Evolutionary conservation across 2,113 vertebrate species (phyloP), one percentile per base, ranked within the genome.

Genomic region (Urocynchramus pylzowi): DNA sequence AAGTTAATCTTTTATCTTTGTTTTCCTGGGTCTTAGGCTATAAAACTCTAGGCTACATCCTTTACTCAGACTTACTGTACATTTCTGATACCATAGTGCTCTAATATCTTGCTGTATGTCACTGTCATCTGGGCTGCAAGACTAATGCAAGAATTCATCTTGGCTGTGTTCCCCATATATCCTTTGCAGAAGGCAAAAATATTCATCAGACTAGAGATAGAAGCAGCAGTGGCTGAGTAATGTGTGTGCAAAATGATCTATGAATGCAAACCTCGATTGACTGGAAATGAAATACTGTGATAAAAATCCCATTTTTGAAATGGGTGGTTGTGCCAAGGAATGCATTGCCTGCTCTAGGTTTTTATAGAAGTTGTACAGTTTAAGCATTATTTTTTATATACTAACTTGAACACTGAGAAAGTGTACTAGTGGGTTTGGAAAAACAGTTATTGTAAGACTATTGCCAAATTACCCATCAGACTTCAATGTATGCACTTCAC

Each of bases 301-400:
- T 96, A 94, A 96, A 96, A 96, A 93, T 92, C 90, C 88, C 76
- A 94, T 92, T 95, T 97, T 67, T 87, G 30, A 90, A 96, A 78
- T 57, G 53, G 71, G 44, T 2, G 21, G 53, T 94, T 71, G 37
- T 84, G 64, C 61, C 80, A 75, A 77, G 28, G 63, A 95, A 57
- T 35, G 52, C 56, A 41, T 60, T 93, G 68, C 67, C 82, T 77
- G 59, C 67, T 93, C 42, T 45, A 26, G 42, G 67, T 24, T 87
- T 96, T 93, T 93, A 60, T 12, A 53, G 35, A 77, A 90, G 44
- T 78, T 93, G 45, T 78, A 64, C 53, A 45, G 76, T 93, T 94
- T 84, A 86, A 68, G 69, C 39, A 69, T 94, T 81, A 44, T 88
- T 90, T 93, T 91, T 83, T 67, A 42, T 85, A 20, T 87, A 68